Percentiles rank a stretch among this genome's conserved stretches.
Evolutionary conservation across 2,113 vertebrate genomes (phyloP).

Genomic region (Casuarius casuarius): DNA sequence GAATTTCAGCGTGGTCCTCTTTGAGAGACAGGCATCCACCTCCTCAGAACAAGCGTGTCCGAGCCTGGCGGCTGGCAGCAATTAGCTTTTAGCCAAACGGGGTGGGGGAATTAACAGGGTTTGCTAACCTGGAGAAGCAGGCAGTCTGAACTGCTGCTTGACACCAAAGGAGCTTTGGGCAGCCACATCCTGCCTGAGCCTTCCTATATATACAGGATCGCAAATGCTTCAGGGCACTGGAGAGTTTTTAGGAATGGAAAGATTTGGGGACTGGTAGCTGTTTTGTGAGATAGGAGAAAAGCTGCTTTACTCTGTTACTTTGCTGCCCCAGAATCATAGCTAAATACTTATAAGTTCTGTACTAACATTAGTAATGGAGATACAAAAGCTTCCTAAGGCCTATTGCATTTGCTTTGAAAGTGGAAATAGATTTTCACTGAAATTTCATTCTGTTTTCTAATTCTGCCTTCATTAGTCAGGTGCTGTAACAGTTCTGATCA

Average conservation of each 20-base stretch:
- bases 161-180: neutral
- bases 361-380: neutral
- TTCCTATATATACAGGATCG: neutral
- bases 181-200: neutral
- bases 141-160: neutral
- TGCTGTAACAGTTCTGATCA: neutral
- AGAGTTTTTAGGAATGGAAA: neutral
- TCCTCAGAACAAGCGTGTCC: neutral
- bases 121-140: neutral
- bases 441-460: neutral
- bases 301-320: neutral
- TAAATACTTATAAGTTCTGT: neutral
- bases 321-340: neutral
- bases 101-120: neutral
- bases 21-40: neutral
- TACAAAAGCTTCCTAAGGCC: neutral
- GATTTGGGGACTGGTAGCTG: neutral
- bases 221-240: neutral
- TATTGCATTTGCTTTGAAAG: neutral
- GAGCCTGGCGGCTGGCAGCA: neutral
- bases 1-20: neutral
- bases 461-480: neutral
- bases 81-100: neutral
- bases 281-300: conserved; percentile 19
- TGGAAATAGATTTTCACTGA: neutral